Evolutionary conservation across 2,797 vertebrate species (phyloP).

Genomic region (Cyprinella venusta): DNA sequence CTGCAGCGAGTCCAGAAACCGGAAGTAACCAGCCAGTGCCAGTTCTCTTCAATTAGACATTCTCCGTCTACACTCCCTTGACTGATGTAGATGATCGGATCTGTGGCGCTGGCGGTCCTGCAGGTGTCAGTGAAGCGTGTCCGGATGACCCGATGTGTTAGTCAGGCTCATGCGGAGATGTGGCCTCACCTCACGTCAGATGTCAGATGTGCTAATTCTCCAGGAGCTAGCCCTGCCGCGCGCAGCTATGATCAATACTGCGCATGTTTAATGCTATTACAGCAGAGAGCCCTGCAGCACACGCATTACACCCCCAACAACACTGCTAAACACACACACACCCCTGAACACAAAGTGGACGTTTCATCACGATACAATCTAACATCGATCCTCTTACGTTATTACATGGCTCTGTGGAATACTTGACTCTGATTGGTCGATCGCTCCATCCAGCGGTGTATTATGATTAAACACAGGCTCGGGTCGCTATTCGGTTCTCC

Average conservation of each 20-base stretch:
- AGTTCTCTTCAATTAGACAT: too few relatives aligned
- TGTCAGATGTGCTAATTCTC: background rate
- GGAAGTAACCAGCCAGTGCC: too few relatives aligned
- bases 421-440: too few relatives aligned
- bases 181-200: background rate
- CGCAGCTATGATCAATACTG: conserved; percentile 55
- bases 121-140: background rate
- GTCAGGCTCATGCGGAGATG: background rate
- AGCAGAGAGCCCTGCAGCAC: background rate
- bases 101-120: background rate
- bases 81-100: background rate
- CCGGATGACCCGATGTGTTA: background rate
- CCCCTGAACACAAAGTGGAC: background rate
- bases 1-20: too few relatives aligned
- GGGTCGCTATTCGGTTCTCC: too few relatives aligned
- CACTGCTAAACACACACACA: background rate
- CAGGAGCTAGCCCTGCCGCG: conserved; percentile 20
- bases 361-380: background rate
- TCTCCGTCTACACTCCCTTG: too few relatives aligned
- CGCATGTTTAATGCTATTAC: conserved; percentile 46
- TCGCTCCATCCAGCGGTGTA: too few relatives aligned
- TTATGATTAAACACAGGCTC: too few relatives aligned
- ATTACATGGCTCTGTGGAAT: background rate
- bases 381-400: background rate
- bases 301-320: conserved; percentile 33